These are phyloP conservation scores for Siphlonurus alternatus DNA, from an alignment of 2,888 invertebrate genomes.

Conservation along the genomic window DNA sequence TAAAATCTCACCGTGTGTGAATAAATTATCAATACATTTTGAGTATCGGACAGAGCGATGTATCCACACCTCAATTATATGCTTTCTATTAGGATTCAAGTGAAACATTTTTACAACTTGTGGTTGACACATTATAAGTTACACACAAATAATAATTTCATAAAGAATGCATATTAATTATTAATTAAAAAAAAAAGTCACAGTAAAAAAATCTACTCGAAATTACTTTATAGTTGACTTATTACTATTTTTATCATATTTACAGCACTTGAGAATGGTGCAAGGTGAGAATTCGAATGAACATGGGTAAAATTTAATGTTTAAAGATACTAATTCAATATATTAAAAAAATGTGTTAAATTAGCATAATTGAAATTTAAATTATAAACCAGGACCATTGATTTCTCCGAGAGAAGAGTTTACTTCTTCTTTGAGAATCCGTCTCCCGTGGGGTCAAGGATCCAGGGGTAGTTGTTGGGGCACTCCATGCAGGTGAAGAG, in stretches of 20 bases:
- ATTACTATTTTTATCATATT: neutral
- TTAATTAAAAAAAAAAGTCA: neutral
- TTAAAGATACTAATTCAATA: no score
- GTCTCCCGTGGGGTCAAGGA: slow-evolving; percentile 86
- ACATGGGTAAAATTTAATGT: no score
- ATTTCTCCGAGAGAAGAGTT: neutral
- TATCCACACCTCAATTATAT: no score
- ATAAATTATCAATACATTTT: neutral
- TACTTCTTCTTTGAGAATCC: slow-evolving; percentile 64
- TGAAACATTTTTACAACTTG: neutral
- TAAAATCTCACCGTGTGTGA: neutral
- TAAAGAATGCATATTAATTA: neutral
- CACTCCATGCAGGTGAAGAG: slow-evolving; percentile 93
- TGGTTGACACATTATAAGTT: neutral
- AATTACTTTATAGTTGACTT: neutral
- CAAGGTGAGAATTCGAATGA: no score
- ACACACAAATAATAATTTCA: neutral
- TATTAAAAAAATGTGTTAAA: no score
- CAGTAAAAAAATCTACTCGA: neutral
- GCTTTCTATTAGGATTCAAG: no score
- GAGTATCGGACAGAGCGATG: no score
- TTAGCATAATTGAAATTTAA: no score
- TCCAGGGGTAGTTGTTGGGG: slow-evolving; percentile 90
- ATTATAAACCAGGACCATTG: no score
- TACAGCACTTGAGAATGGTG: no score